Percentiles rank a stretch among this genome's conserved stretches.
These are phyloP conservation scores for Ganaspis brasiliensis DNA, from an alignment of 2,888 invertebrate species.

Conservation along the genomic window DNA sequence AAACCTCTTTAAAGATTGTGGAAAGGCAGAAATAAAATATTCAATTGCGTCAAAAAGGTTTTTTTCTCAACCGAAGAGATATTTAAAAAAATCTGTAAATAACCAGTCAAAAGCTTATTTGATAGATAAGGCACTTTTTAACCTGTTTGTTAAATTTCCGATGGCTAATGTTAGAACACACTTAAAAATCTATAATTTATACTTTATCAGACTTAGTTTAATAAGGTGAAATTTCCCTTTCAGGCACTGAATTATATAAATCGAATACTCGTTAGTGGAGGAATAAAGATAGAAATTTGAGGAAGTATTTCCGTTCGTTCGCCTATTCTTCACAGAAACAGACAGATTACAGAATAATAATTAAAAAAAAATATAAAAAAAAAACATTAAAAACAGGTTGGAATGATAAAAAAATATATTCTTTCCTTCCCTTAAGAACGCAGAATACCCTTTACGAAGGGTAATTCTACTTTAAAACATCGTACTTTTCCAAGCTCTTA, in stretches of 20 bases:
- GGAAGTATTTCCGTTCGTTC: constrained; percentile 12
- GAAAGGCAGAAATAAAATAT: constrained; percentile 39
- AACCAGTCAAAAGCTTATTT: constrained; percentile 31
- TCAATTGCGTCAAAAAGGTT: constrained; percentile 32
- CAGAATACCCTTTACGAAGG: constrained; percentile 40
- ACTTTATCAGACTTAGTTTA: constrained; percentile 40
- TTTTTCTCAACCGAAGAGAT: constrained; percentile 9
- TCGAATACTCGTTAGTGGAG: constrained; percentile 38
- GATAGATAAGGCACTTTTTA: constrained; percentile 43
- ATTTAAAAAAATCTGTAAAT: neutral
- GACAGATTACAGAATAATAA: neutral
- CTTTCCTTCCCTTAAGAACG: constrained; percentile 10
- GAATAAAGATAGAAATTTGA: constrained; percentile 11
- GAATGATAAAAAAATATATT: constrained; percentile 45
- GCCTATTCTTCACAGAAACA: constrained; percentile 26
- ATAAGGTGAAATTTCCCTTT: constrained; percentile 34
- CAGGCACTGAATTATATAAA: constrained; percentile 36
- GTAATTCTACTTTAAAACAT: constrained; percentile 17
- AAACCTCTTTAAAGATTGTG: neutral
- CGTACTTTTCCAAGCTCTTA: constrained; percentile 19
- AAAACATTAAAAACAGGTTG: constrained; percentile 38
- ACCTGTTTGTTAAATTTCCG: constrained; percentile 24
- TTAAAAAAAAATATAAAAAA: constrained; percentile 46
- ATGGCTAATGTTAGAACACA: constrained; percentile 25
- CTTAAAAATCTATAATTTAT: constrained; percentile 37